Conservation (phyloP, 2,888 invertebrate species). For the Creontiades dilutus region DNA sequence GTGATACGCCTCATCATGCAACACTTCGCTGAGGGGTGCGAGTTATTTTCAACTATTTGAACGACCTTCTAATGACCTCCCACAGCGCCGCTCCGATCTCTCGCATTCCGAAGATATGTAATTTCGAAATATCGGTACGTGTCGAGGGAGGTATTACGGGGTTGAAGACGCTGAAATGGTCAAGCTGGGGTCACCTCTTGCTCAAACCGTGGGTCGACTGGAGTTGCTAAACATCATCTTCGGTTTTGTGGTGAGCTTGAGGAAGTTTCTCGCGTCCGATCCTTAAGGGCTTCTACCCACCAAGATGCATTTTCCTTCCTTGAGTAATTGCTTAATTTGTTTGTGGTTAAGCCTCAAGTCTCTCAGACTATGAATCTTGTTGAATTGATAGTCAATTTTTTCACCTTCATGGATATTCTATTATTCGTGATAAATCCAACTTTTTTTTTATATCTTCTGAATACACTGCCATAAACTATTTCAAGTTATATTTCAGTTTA, state of each 20-base stretch:
- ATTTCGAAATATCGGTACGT: constrained; percentile 29
- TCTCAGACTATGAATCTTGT: too few species aligned
- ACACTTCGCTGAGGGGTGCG: neutral
- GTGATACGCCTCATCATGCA: too few species aligned
- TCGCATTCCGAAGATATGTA: constrained; percentile 22
- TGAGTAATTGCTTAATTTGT: constrained; percentile 5
- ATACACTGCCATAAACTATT: too few species aligned
- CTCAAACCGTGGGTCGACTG: neutral
- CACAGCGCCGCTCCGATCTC: constrained; percentile 16
- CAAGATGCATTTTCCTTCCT: neutral
- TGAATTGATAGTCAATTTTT: too few species aligned
- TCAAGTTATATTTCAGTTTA: too few species aligned
- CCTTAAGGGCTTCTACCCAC: neutral
- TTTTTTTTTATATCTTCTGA: too few species aligned
- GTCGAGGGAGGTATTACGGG: constrained; percentile 26
- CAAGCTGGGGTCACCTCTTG: constrained; percentile 32
- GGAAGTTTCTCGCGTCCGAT: neutral
- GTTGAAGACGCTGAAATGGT: constrained; percentile 18
- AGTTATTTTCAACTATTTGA: neutral
- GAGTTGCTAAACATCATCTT: constrained; percentile 22
- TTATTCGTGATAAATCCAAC: too few species aligned
- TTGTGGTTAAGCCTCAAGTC: neutral
- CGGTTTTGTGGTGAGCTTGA: constrained; percentile 28
- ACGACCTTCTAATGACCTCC: neutral
- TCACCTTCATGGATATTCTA: too few species aligned